phyloP scores from a whole-genome alignment of 2,113 vertebrate species.

The Geococcyx californianus region DNA sequence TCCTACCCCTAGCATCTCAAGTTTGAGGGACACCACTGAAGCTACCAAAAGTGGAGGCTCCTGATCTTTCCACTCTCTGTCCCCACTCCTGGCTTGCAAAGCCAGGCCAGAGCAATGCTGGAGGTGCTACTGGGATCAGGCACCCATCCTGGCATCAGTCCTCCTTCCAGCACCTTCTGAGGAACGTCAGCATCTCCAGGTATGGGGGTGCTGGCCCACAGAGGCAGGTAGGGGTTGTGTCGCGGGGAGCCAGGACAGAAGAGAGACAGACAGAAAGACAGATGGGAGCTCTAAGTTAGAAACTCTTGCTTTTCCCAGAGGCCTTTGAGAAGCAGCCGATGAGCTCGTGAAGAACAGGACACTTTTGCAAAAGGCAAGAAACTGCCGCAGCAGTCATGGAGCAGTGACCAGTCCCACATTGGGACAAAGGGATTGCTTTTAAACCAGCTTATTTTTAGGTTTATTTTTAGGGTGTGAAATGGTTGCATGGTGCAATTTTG shows the following conservation, averaged over 20 bases:
- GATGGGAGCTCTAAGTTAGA: not conserved
- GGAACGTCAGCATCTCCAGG: not conserved
- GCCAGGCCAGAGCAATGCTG: not conserved
- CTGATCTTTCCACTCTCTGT: not conserved
- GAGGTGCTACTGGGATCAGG: not conserved
- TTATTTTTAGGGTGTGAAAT: constrained; percentile 20
- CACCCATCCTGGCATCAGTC: fast-evolving
- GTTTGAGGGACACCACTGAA: not conserved
- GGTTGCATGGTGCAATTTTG: not conserved
- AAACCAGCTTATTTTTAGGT: not conserved
- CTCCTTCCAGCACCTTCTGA: not conserved
- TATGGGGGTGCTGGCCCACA: not conserved
- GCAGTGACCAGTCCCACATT: not conserved
- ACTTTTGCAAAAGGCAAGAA: not conserved
- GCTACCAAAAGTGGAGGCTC: not conserved
- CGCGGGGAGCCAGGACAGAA: not conserved
- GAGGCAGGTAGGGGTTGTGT: not conserved
- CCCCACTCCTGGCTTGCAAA: not conserved
- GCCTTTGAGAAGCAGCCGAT: not conserved
- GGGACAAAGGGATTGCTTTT: not conserved
- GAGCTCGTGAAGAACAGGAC: not conserved
- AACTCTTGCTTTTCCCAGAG: not conserved
- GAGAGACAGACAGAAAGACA: not conserved
- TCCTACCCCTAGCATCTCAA: not conserved
- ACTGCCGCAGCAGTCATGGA: not conserved